Conservation (phyloP, 2,113 vertebrate genomes). For the Gnathonemus echidnorhynchus region DNA sequence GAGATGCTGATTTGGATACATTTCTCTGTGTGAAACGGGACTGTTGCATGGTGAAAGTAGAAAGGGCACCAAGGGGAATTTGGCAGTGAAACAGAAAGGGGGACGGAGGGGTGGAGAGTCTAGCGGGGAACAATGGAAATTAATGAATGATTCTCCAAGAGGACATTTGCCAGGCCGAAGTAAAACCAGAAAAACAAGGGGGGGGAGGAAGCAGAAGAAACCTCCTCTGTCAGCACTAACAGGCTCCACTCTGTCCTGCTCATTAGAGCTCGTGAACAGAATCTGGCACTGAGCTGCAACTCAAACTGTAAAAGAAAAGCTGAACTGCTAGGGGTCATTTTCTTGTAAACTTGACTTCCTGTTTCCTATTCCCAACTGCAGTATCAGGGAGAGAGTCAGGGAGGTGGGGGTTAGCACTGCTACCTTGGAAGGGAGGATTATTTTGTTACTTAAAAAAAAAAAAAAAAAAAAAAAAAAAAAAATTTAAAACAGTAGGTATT, state of each 20-base stretch:
- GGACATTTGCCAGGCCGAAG: constrained; percentile 5
- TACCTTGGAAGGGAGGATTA: neutral
- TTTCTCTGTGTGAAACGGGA: neutral
- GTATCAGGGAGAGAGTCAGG: neutral
- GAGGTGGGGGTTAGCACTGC: neutral
- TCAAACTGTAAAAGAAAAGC: constrained; percentile 1
- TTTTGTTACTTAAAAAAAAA: neutral
- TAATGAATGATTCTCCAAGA: constrained; percentile 7
- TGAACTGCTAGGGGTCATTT: neutral
- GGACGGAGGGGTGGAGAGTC: neutral
- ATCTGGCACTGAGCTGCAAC: neutral
- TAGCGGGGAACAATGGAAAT: constrained; percentile 4
- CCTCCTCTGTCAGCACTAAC: constrained; percentile 5
- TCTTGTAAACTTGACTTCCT: constrained; percentile 9
- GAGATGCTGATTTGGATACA: neutral
- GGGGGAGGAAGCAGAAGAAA: constrained; percentile 3
- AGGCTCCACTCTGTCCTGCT: constrained; percentile 3
- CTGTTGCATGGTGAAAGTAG: neutral
- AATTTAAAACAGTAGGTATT: neutral
- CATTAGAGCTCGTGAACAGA: constrained; percentile 9
- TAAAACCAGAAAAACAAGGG: neutral
- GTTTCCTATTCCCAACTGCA: neutral
- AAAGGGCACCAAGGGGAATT: neutral
- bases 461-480: neutral
- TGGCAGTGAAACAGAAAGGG: neutral